Evolutionary conservation across 2,888 invertebrate genomes (phyloP), one percentile per base, ranked within the genome.

Genomic region (Lithosia quadra): DNA sequence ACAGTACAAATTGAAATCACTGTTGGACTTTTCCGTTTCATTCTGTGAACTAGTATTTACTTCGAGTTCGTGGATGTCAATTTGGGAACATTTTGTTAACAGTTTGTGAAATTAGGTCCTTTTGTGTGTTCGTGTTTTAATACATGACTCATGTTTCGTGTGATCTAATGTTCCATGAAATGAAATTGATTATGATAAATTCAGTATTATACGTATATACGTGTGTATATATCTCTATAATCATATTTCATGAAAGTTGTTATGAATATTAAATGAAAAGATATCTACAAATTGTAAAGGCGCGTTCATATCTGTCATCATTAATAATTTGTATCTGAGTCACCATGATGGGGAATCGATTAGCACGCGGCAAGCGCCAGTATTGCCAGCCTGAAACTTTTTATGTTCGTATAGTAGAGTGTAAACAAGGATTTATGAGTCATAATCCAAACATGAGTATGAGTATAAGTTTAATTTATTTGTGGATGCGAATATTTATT

Each of bases 1-100:
- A 72, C 71, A 59, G 64, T 64, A 62, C 70, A 81, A 81, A 80
- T 79, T 78, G 73, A 75, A 77, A 80, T 74, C 72, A 53, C 57
- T 74, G 36, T 67, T 65, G 63, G 55, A 72, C 49, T 72, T 76
- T 72, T 72, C 58, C 67, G 66, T 76, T 80, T 77, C 57, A 72
- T 75, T 77, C 67, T 77, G 18, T 56, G 33, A 62, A 64, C n/a
- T 62, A 49, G 53, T 33, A 75, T 78, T 84, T 81, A 74, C 78
- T 80, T 83, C 74, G 69, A 79, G 79, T 80, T 74, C 67, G 58
- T 68, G 69, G 34, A 39, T 61, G 68, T 69, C 67, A 22, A 67
- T 65, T 73, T 73, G 39, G 24, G 33, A 60, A 34, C 10, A 65
- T 39, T 61, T 65, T 53, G 10, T 65, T 56, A 61, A 57, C 53